phyloP scores from a whole-genome alignment of 2,113 vertebrate species.

The Pelecanoides urinatrix region DNA sequence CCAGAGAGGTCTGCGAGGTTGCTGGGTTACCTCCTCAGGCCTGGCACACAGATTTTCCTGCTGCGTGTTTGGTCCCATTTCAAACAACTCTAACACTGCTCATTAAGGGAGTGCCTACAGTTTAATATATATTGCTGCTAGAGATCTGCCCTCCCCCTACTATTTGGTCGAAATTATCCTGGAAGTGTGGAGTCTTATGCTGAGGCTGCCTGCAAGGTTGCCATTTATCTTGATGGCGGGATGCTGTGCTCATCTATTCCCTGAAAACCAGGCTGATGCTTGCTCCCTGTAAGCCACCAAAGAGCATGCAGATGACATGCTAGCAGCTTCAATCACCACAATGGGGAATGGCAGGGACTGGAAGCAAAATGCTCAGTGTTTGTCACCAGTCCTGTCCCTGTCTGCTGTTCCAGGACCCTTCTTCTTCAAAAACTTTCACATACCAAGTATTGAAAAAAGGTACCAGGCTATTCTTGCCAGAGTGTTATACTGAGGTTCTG shows the following conservation, averaged over 20 bases:
- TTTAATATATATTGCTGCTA: conserved; percentile 11
- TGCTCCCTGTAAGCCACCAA: conserved; percentile 44
- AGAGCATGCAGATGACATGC: conserved; percentile 31
- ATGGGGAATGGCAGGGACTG: conserved; percentile 34
- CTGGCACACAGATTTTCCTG: background rate
- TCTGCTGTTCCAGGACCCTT: background rate
- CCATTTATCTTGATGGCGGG: conserved; percentile 48
- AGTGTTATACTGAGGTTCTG: background rate
- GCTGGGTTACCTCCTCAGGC: background rate
- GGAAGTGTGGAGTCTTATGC: background rate
- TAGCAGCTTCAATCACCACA: conserved; percentile 25
- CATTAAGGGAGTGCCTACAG: background rate
- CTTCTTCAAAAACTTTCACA: background rate
- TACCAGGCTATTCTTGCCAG: background rate
- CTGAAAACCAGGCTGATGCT: conserved; percentile 53
- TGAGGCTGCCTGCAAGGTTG: conserved; percentile 21
- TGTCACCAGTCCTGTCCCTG: background rate
- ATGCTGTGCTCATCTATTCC: conserved; percentile 57
- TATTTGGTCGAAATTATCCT: background rate
- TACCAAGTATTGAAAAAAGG: background rate
- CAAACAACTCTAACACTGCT: background rate
- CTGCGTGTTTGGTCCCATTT: background rate
- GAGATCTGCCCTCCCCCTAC: conserved; percentile 9
- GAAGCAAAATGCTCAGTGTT: conserved; percentile 36
- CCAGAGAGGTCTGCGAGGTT: background rate